A percentile compares a stretch with the other conserved stretches of the same genome.
phyloP scores from a whole-genome alignment of 2,113 vertebrate species.

The Panthera tigris region DNA sequence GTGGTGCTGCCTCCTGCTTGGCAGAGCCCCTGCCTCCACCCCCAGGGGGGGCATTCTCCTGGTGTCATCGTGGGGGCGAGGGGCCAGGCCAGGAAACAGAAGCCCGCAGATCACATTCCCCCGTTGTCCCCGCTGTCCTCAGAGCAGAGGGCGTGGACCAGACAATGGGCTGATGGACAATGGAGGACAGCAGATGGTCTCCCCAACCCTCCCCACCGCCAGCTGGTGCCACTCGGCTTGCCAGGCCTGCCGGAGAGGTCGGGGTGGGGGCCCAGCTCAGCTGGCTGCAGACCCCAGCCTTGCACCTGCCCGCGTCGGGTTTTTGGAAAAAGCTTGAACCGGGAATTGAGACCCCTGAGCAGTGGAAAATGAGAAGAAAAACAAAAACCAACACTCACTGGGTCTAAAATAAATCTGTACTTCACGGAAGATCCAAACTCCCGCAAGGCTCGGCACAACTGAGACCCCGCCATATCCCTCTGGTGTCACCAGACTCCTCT shows the following conservation, averaged over 20 bases:
- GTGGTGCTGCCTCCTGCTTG: slow-evolving; percentile 24
- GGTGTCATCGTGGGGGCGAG: slow-evolving; percentile 52
- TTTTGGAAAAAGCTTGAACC: slow-evolving; percentile 30
- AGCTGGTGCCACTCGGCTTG: slow-evolving; percentile 60
- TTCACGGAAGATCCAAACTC: neutral
- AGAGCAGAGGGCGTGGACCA: slow-evolving; percentile 43
- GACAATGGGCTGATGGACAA: slow-evolving; percentile 67
- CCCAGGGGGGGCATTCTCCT: slow-evolving; percentile 70
- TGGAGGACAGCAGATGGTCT: slow-evolving; percentile 69
- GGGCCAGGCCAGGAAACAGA: slow-evolving; percentile 64
- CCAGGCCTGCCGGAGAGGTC: slow-evolving; percentile 43
- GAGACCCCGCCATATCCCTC: neutral
- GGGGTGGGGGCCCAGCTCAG: neutral
- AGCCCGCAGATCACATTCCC: slow-evolving; percentile 65
- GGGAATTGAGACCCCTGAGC: neutral
- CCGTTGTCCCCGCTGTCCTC: slow-evolving; percentile 61
- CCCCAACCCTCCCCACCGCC: neutral
- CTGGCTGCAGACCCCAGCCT: slow-evolving; percentile 54
- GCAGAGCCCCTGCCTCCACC: slow-evolving; percentile 65
- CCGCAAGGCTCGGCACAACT: neutral
- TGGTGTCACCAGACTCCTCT: neutral
- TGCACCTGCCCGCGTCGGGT: slow-evolving; percentile 3
- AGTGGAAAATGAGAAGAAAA: neutral
- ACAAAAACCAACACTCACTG: neutral
- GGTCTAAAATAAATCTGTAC: slow-evolving; percentile 47